Conservation (phyloP, 2,113 vertebrate genomes). For the Taxidea taxus region DNA sequence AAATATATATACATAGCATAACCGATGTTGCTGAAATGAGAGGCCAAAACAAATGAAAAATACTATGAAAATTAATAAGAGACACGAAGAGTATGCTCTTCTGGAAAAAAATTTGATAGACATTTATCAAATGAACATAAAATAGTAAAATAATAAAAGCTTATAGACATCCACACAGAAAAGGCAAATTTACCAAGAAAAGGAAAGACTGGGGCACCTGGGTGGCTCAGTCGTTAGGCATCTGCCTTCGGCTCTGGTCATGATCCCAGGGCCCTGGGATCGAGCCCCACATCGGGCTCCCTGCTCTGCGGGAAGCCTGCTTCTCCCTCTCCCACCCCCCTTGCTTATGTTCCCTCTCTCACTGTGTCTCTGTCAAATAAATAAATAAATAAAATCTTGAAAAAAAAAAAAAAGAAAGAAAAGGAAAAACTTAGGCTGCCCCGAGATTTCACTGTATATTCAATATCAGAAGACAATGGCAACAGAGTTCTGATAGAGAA, state of each 20-base stretch:
- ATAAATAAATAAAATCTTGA: too few relatives aligned
- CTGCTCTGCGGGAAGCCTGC: too few relatives aligned
- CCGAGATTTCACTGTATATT: not conserved
- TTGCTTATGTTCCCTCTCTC: too few relatives aligned
- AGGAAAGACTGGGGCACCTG: too few relatives aligned
- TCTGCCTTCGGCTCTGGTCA: too few relatives aligned
- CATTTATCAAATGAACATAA: not conserved
- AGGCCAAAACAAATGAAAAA: conserved; percentile 1
- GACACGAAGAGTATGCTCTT: not conserved
- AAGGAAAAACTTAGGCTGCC: not conserved
- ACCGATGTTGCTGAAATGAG: not conserved
- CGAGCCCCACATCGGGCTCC: too few relatives aligned
- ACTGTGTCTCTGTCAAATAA: too few relatives aligned
- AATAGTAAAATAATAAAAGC: not conserved
- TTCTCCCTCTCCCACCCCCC: too few relatives aligned
- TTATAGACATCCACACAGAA: not conserved
- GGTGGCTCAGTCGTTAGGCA: too few relatives aligned
- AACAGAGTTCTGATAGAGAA: not conserved
- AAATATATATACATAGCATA: not conserved
- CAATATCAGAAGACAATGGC: not conserved
- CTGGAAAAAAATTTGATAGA: not conserved
- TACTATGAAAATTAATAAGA: not conserved
- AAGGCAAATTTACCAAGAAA: not conserved
- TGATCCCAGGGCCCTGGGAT: too few relatives aligned
- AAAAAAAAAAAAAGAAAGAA: too few relatives aligned